phyloP scores from a whole-genome alignment of 2,797 vertebrate species.

The Pelobates cultripes region DNA sequence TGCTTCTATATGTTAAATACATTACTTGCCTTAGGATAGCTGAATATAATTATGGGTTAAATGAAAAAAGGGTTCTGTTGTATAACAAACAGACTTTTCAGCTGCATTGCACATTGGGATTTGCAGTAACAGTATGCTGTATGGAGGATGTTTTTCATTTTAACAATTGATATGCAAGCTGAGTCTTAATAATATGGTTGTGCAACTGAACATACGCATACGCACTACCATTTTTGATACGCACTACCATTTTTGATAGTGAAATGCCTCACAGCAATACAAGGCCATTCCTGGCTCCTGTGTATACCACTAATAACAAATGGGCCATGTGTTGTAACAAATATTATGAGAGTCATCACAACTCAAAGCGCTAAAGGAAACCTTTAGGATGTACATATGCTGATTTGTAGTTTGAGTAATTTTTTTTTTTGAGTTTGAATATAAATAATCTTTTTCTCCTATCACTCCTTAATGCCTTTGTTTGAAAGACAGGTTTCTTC shows the following conservation, averaged over 20 bases:
- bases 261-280: background rate
- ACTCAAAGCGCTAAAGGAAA: background rate
- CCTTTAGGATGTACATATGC: background rate
- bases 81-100: too few species aligned
- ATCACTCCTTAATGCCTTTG: too few species aligned
- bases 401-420: background rate
- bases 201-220: background rate
- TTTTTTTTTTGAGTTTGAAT: too few species aligned
- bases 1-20: too few species aligned
- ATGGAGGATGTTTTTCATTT: background rate
- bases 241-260: background rate
- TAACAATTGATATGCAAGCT: background rate
- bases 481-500: too few species aligned
- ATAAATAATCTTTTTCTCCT: too few species aligned
- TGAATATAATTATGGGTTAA: too few species aligned
- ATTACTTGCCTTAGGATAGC: too few species aligned
- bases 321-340: background rate
- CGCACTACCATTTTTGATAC: background rate
- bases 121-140: background rate
- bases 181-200: background rate
- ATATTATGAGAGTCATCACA: background rate
- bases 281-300: background rate
- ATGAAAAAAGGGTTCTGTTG: too few species aligned
- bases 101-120: too few species aligned
- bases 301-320: background rate